phyloP scores from a whole-genome alignment of 1,140 invertebrate species.

The Scaptodrosophila lebanonensis region DNA sequence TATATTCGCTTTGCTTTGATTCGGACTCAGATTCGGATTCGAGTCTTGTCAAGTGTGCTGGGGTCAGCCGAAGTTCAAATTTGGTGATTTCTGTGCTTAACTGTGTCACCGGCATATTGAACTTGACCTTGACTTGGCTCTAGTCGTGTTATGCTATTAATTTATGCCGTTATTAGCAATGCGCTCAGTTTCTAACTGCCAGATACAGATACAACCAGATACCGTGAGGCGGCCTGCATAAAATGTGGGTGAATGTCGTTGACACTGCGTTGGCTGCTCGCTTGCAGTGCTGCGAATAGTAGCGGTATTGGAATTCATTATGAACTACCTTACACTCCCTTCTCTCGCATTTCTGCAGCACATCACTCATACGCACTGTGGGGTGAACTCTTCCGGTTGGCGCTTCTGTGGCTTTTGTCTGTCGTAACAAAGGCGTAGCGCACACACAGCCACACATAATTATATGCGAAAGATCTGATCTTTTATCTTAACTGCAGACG shows the following conservation, averaged over 20 bases:
- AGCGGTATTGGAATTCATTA: background rate
- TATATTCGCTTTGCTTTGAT: slow-evolving; percentile 9
- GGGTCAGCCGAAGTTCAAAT: slow-evolving; percentile 48
- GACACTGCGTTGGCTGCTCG: too few relatives aligned
- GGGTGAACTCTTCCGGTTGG: slow-evolving; percentile 38
- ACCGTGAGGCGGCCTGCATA: background rate
- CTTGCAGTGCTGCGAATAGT: too few relatives aligned
- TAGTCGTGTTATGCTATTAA: background rate
- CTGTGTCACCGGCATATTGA: slow-evolving; percentile 70
- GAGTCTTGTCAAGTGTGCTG: slow-evolving; percentile 32
- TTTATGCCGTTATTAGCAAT: background rate
- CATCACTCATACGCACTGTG: slow-evolving; percentile 52
- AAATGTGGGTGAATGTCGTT: slow-evolving; percentile 5
- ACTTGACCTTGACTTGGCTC: slow-evolving; percentile 53
- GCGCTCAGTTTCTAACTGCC: background rate
- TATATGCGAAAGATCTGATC: slow-evolving; percentile 49
- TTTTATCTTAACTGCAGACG: slow-evolving; percentile 41
- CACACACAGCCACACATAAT: slow-evolving; percentile 30
- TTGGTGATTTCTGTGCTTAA: slow-evolving; percentile 20
- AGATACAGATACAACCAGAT: too few relatives aligned
- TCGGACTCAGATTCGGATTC: slow-evolving; percentile 7
- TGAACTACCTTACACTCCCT: background rate
- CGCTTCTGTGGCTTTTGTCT: slow-evolving; percentile 39
- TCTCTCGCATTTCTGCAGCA: slow-evolving; percentile 1
- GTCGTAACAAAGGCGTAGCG: slow-evolving; percentile 6